Percentiles rank a stretch among this genome's conserved stretches.
phyloP scores from a whole-genome alignment of 2,797 vertebrate genomes.

The Karalla daura region DNA sequence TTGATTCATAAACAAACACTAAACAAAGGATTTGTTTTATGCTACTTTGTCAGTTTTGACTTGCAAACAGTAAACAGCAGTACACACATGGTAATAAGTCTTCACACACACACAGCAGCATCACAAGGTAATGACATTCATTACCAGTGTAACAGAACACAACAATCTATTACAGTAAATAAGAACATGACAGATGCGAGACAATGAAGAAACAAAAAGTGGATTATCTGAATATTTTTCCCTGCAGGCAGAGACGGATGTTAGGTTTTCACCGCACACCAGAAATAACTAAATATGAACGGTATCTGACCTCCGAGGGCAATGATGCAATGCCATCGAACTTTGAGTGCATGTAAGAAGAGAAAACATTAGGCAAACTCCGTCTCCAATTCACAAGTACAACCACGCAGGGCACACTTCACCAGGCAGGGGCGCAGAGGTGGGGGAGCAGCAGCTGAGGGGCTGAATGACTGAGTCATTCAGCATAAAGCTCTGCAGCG shows the following conservation, averaged over 20 bases:
- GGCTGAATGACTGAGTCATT: background rate
- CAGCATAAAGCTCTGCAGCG: background rate
- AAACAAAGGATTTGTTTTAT: too few species aligned
- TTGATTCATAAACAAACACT: too few species aligned
- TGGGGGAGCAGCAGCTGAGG: background rate
- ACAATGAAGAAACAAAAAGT: background rate
- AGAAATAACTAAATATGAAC: background rate
- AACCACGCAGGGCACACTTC: background rate
- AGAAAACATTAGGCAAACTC: background rate
- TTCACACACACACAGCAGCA: background rate
- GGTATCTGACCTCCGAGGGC: background rate
- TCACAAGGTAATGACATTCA: background rate
- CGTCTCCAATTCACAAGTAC: background rate
- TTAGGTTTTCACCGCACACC: background rate
- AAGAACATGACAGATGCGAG: background rate
- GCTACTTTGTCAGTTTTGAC: too few species aligned
- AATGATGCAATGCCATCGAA: background rate
- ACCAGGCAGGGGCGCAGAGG: too few species aligned
- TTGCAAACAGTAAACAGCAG: too few species aligned
- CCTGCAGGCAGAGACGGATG: background rate
- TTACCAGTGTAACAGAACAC: slow-evolving; percentile 1
- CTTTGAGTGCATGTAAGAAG: background rate
- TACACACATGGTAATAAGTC: background rate
- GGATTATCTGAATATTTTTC: background rate
- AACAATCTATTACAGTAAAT: background rate